Evolutionary conservation across 2,113 vertebrate species (phyloP), one percentile per base, ranked within the genome.

Genomic region (Empidonax alnorum): DNA sequence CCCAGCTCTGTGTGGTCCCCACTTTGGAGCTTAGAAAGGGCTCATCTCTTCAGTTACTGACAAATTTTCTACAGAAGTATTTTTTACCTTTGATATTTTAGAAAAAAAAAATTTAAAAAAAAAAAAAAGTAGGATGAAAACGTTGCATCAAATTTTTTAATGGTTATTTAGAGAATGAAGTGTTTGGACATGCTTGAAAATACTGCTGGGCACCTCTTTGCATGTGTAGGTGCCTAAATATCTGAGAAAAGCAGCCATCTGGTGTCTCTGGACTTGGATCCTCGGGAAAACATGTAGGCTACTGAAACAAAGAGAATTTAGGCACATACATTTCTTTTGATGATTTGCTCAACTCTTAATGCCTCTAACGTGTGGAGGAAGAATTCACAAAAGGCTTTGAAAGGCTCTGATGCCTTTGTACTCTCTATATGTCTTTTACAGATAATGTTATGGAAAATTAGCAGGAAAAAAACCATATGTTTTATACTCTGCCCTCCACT

Each of bases 201-300:
- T 92, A 92, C 61, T 12, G 24, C 47, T 41, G 73, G 93, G 93
- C 80, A 93, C 21, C 91, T 94, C 24, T 93, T 90, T 94, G 91
- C 80, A 78, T 95, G 95, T 94, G 95, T 94, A 96, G 93, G 89
- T 95, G 94, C 79, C 71, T 89, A 87, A 92, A 94, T 80, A 93
- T 28, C 95, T 95, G 93, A 92, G 91, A 93, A 89, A 94, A 90
- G 22, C 6, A 2, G 50, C 96, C 95, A 95, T 97, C 95, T 95
- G 91, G 7, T 93, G 90, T 87, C 95, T 91, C 89, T 75, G 81
- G 89, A 68, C 84, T 94, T 41, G 44, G 69, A 84, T 63, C 49
- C 58, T 63, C 41, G 23, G 53, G 65, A 78, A 89, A 89, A 84
- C 10, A 41, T 6, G 13, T 23, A 52, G 56, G 58, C 31, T 87